Conservation (phyloP, 2,113 vertebrate genomes). For the Dicaeum eximium region DNA sequence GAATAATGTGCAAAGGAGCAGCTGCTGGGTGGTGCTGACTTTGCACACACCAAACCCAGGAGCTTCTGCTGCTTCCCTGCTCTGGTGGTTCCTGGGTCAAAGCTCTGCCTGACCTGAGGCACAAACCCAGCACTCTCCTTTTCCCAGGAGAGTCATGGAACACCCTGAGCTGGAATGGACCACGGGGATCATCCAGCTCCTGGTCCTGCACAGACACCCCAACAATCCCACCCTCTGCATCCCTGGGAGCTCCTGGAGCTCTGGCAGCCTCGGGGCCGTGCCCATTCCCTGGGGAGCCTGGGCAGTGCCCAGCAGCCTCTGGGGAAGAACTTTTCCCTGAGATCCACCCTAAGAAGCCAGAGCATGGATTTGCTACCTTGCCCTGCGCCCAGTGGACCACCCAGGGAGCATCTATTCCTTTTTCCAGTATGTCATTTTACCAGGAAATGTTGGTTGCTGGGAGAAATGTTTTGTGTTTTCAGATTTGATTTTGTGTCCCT, state of each 20-base stretch:
- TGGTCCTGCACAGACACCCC: neutral
- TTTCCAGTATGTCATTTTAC: neutral
- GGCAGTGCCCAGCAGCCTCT: neutral
- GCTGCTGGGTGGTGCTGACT: neutral
- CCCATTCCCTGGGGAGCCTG: neutral
- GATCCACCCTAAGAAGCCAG: neutral
- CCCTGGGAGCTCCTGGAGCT: neutral
- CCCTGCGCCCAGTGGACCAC: neutral
- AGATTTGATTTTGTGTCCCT: neutral
- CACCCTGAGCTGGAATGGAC: neutral
- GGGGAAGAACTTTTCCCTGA: neutral
- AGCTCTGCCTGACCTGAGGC: neutral
- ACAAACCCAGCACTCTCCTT: rapidly evolving
- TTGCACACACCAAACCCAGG: neutral
- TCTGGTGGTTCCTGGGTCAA: neutral
- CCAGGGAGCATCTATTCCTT: neutral
- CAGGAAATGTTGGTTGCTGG: neutral
- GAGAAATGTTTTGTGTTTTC: rapidly evolving
- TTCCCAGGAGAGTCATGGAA: neutral
- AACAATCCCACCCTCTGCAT: neutral
- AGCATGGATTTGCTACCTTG: neutral
- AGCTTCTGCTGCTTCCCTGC: neutral
- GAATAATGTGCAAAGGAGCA: neutral
- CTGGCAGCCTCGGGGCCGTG: neutral
- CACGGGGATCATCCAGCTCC: neutral